Percentiles rank a stretch among this genome's conserved stretches.
These are phyloP conservation scores for Mylabris sibirica DNA, from an alignment of 2,888 invertebrate species.

Conservation along the genomic window DNA sequence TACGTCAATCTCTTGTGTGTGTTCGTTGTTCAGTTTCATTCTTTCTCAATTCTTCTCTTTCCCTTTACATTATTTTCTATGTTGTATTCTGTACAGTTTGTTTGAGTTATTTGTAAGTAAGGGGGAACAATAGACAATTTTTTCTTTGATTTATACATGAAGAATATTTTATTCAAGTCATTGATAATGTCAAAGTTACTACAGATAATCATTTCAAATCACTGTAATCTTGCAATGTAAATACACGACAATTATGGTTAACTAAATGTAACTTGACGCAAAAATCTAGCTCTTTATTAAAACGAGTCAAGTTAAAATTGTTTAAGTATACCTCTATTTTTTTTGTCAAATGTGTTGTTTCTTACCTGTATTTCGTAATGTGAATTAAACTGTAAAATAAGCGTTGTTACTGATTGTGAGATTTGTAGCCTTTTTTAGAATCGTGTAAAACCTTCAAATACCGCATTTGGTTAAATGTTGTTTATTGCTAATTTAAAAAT, in stretches of 20 bases:
- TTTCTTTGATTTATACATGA: neutral
- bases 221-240: neutral
- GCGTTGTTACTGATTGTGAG: too few species aligned
- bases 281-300: too few species aligned
- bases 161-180: neutral
- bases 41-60: neutral
- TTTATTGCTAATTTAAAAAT: neutral
- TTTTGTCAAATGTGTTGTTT: too few species aligned
- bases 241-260: neutral
- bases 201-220: constrained; percentile 7
- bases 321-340: too few species aligned
- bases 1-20: constrained; percentile 10
- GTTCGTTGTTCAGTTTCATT: neutral
- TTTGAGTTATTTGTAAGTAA: neutral
- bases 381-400: too few species aligned
- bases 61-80: neutral
- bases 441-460: neutral
- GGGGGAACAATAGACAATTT: neutral
- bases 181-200: neutral
- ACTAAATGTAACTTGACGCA: neutral
- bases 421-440: neutral
- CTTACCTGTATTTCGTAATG: too few species aligned
- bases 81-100: neutral
- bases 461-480: neutral
- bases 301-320: neutral